Percentiles rank a stretch among this genome's conserved stretches.
phyloP scores from a whole-genome alignment of 2,888 invertebrate genomes.

The Lepidocyrtoides sp. region DNA sequence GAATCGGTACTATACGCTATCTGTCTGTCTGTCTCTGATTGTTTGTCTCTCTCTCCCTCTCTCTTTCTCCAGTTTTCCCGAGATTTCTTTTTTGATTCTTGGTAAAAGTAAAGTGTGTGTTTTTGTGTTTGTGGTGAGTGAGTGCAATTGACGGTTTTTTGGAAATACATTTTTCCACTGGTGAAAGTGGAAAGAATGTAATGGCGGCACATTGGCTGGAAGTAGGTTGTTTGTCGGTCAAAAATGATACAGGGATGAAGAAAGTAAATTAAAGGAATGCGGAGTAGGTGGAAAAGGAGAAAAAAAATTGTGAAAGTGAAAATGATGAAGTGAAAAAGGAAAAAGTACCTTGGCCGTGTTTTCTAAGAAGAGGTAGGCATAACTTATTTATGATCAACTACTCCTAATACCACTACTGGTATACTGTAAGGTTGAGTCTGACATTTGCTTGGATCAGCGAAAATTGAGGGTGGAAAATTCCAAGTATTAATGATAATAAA shows the following conservation, averaged over 20 bases:
- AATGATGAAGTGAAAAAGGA: slow-evolving; percentile 51
- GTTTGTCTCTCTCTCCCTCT: slow-evolving; percentile 47
- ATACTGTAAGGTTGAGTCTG: too few species aligned
- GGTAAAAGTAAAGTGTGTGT: slow-evolving; percentile 39
- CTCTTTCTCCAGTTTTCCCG: neutral
- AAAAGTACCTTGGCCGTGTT: neutral
- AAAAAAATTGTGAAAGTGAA: slow-evolving; percentile 41
- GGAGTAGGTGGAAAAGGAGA: slow-evolving; percentile 32
- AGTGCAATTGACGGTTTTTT: slow-evolving; percentile 44
- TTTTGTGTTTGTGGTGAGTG: slow-evolving; percentile 10
- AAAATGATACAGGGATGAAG: slow-evolving; percentile 12
- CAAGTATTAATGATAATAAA: neutral
- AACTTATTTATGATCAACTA: too few species aligned
- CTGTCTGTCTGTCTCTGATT: slow-evolving; percentile 57
- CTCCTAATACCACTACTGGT: too few species aligned
- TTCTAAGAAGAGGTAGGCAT: too few species aligned
- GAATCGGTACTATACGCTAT: slow-evolving; percentile 51
- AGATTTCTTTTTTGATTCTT: neutral
- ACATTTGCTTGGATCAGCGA: too few species aligned
- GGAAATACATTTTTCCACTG: neutral
- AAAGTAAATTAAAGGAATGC: slow-evolving; percentile 48
- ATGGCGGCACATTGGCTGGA: slow-evolving; percentile 32
- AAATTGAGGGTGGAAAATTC: too few species aligned
- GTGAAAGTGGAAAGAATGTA: slow-evolving; percentile 17
- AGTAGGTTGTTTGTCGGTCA: slow-evolving; percentile 17